phyloP scores from a whole-genome alignment of 2,113 vertebrate species.

The Strigops habroptila region DNA sequence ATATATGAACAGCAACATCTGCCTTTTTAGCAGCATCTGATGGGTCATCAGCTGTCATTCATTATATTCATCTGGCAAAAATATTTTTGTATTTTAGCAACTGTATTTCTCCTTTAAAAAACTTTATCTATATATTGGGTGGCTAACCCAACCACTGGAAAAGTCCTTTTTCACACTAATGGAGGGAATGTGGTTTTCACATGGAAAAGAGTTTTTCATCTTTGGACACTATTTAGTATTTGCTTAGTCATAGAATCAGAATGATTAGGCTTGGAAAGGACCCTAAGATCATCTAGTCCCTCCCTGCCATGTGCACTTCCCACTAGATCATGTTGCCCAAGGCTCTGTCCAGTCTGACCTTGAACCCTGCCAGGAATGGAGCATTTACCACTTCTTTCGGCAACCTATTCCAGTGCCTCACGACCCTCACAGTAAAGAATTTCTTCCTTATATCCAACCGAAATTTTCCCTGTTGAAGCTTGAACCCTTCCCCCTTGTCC shows the following conservation, averaged over 20 bases:
- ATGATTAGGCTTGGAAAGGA: not conserved
- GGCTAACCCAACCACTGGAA: not conserved
- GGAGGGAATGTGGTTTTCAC: not conserved
- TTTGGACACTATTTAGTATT: not conserved
- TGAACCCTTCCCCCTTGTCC: not conserved
- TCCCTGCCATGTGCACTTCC: not conserved
- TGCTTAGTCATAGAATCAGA: not conserved
- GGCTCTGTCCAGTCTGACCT: not conserved
- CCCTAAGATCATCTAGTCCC: not conserved
- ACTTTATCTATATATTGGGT: not conserved
- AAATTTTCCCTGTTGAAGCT: not conserved
- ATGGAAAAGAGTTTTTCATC: not conserved
- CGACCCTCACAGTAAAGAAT: not conserved
- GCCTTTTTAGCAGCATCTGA: not conserved
- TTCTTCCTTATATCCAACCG: not conserved
- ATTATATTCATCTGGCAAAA: not conserved
- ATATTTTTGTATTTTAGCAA: not conserved
- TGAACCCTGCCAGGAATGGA: not conserved
- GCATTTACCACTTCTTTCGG: not conserved
- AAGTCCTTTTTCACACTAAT: not conserved
- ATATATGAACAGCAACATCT: not conserved
- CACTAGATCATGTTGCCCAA: not conserved
- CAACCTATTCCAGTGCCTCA: not conserved
- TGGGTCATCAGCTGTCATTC: not conserved
- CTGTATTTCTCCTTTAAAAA: not conserved